phyloP scores from a whole-genome alignment of 2,888 invertebrate genomes.

The Drosophila stalkeri region DNA sequence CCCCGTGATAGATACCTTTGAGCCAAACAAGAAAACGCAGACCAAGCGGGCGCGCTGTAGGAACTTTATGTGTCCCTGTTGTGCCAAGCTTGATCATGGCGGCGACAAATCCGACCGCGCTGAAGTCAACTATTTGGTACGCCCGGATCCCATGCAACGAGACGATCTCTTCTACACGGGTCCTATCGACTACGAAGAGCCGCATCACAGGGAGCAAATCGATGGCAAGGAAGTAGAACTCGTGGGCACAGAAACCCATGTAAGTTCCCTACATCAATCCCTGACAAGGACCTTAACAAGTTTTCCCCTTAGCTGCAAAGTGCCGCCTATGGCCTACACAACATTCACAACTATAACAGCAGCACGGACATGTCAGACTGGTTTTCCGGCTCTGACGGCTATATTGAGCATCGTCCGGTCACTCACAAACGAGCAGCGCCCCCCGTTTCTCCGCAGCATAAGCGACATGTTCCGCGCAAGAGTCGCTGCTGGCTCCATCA shows the following conservation, averaged over 20 bases:
- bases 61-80: constrained; percentile 32
- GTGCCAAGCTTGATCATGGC: accelerated
- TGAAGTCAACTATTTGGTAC: constrained; percentile 65
- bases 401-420: neutral
- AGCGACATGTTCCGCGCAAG: constrained; percentile 14
- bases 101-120: neutral
- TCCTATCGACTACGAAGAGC: constrained; percentile 52
- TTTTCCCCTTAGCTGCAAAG: constrained; percentile 44
- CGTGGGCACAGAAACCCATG: constrained; percentile 46
- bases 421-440: neutral
- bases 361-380: neutral
- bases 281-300: too few relatives aligned
- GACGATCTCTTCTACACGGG: constrained; percentile 89
- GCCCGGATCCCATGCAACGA: constrained; percentile 87
- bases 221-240: constrained; percentile 60
- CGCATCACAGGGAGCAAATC: constrained; percentile 47
- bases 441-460: constrained; percentile 7
- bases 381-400: neutral
- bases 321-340: constrained; percentile 53
- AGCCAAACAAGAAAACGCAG: constrained; percentile 9
- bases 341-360: constrained; percentile 52
- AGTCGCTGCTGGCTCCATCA: constrained; percentile 48
- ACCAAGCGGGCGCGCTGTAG: neutral
- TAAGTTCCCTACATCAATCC: constrained; percentile 21
- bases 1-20: constrained; percentile 40